Evolutionary conservation across 2,113 vertebrate genomes (phyloP).

Genomic region (Epinephelus cyanopodus): DNA sequence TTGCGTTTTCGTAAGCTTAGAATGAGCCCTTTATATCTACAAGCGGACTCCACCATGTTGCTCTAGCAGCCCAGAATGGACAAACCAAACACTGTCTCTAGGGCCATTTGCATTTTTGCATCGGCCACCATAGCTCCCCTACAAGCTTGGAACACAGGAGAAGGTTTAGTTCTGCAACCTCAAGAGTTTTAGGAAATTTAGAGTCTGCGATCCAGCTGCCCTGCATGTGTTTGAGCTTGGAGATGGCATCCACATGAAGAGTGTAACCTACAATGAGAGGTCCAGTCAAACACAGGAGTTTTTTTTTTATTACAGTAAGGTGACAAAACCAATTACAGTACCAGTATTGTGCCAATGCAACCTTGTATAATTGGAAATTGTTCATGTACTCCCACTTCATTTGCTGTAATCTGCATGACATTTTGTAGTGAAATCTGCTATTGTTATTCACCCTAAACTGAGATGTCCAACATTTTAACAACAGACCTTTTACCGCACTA

Average conservation of each 20-base stretch:
- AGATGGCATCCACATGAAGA: neutral
- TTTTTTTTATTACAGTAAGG: neutral
- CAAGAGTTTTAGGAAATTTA: neutral
- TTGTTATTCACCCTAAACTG: neutral
- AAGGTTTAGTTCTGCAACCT: no score
- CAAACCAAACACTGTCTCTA: no score
- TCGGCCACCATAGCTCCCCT: no score
- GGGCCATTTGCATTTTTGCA: no score
- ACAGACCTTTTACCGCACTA: neutral
- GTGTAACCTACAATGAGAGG: neutral
- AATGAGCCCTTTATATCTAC: no score
- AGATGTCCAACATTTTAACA: conserved; percentile 2
- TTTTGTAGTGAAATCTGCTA: neutral
- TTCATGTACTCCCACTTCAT: neutral
- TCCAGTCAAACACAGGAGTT: neutral
- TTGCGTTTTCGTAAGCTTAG: no score
- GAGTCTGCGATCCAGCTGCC: neutral
- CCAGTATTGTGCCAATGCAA: neutral
- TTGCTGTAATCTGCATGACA: neutral
- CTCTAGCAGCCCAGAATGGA: no score
- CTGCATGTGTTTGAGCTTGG: neutral
- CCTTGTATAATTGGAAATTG: neutral
- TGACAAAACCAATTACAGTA: neutral
- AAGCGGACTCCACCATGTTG: no score
- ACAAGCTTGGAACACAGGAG: no score